Evolutionary conservation across 2,797 vertebrate genomes (phyloP), one percentile per base, ranked within the genome.

Genomic region (Propithecus deckenii): DNA sequence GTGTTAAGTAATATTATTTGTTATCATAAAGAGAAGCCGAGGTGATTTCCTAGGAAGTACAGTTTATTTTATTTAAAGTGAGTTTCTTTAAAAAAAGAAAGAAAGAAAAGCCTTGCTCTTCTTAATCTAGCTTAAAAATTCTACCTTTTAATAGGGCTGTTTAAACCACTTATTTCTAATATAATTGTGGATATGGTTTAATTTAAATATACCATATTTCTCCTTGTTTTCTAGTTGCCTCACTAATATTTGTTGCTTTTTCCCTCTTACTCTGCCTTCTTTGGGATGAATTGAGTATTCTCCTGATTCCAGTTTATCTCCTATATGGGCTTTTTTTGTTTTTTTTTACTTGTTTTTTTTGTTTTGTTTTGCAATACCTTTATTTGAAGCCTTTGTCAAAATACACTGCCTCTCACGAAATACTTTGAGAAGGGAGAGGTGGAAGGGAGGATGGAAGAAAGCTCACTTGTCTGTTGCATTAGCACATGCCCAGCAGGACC

Each of bases 311-410:
- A 7, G 83, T 87, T 87, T 93, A 87, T 91, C 32, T 76, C n/a
- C 25, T 63, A 13, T 63, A 11, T 38, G 38, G 22, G 20, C 3
- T 41, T 41, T 41, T 41, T 41, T 41, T 41, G 41, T 41, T 41
- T 41, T 5, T 41, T 8, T 41, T 22, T 52, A 22, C 22, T 22
- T 23, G 52, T 55, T 55, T 55, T 55, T 41, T 6, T 41, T 41
- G 52, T 23, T 97, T 23, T 97, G 95, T 98, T 98, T 94, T 97
- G 97, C 97, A 91, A 79, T 95, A 75, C 38, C 81, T 98, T 98
- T 98, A 98, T 97, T 98, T 63, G 59, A 71, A 79, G 91, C 80
- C 69, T 96, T 61, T 87, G 12, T 96, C 91, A 91, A 87, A 78
- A 91, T 14, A 65, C 63, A 95, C 79, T 87, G 86, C 92, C 95